phyloP scores from a whole-genome alignment of 2,888 invertebrate species.

The Bombylius major region DNA sequence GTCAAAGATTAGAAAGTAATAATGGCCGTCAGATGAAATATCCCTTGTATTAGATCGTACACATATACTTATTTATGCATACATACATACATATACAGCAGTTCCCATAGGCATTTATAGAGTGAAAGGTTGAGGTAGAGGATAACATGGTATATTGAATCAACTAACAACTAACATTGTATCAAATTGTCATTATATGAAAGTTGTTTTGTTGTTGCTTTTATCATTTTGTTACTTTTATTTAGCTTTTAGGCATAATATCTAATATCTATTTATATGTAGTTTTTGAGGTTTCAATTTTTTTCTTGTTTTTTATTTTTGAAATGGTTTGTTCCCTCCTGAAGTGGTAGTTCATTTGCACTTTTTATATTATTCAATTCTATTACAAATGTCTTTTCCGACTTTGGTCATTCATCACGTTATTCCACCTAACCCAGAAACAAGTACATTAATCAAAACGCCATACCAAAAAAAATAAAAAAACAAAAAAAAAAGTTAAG shows the following conservation, averaged over 20 bases:
- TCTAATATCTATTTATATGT: neutral
- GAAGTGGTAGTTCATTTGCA: conserved; percentile 1
- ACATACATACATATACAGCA: neutral
- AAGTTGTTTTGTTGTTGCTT: neutral
- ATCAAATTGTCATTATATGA: too few species aligned
- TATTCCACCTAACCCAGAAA: conserved; percentile 11
- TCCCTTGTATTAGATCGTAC: conserved; percentile 6
- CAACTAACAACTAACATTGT: too few species aligned
- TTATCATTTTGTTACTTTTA: neutral
- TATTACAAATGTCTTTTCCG: conserved; percentile 18
- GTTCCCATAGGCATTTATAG: conserved; percentile 3
- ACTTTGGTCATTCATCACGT: conserved; percentile 17
- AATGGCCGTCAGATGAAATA: conserved; percentile 14
- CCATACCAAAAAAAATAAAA: neutral
- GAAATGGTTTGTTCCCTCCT: neutral
- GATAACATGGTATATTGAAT: neutral
- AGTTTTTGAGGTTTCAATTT: neutral
- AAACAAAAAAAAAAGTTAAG: neutral
- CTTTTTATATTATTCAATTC: neutral
- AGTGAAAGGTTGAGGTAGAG: neutral
- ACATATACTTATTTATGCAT: too few species aligned
- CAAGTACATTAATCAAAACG: conserved; percentile 11
- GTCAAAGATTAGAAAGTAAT: conserved; percentile 20
- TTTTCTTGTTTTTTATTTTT: too few species aligned
- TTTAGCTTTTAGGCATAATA: neutral